A percentile compares a stretch with the other conserved stretches of the same genome.
Conservation (phyloP, 2,113 vertebrate species). For the Brachyistius frenatus region DNA sequence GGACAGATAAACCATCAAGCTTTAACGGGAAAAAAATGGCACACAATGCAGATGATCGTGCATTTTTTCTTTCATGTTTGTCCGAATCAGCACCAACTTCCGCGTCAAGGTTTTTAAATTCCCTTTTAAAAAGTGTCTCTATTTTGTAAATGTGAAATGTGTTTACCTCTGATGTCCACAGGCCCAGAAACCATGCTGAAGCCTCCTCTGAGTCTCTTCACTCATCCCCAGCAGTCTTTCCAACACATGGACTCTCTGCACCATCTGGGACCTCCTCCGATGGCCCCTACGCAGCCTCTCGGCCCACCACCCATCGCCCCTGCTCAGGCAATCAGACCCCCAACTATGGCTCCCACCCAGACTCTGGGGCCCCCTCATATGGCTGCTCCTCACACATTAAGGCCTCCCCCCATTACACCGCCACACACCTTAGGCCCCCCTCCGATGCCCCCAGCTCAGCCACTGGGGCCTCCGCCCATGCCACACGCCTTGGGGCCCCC, state of each 20-base stretch:
- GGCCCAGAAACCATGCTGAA: constrained; percentile 83
- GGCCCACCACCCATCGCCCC: constrained; percentile 71
- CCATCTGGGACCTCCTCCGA: constrained; percentile 74
- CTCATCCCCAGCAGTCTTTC: constrained; percentile 82
- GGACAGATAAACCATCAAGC: no score
- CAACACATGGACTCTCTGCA: constrained; percentile 88
- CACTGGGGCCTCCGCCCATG: constrained; percentile 70
- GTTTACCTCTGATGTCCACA: constrained; percentile 46
- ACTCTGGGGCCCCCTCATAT: constrained; percentile 64
- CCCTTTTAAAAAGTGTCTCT: no score
- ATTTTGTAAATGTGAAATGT: constrained; percentile 4
- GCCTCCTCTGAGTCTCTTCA: constrained; percentile 84
- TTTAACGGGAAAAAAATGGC: no score
- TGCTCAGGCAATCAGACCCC: constrained; percentile 71
- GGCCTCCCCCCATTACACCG: constrained; percentile 64
- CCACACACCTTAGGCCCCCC: constrained; percentile 78
- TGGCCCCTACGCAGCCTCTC: constrained; percentile 69
- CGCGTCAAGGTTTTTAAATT: no score
- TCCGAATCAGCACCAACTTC: no score
- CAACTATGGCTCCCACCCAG: constrained; percentile 61
- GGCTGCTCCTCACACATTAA: constrained; percentile 66
- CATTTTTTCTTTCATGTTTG: no score
- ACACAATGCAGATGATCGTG: no score
- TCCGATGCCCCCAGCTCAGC: constrained; percentile 61
- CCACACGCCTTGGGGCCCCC: constrained; percentile 67